phyloP scores from a whole-genome alignment of 1,140 invertebrate species.

The Polypedilum vanderplanki region DNA sequence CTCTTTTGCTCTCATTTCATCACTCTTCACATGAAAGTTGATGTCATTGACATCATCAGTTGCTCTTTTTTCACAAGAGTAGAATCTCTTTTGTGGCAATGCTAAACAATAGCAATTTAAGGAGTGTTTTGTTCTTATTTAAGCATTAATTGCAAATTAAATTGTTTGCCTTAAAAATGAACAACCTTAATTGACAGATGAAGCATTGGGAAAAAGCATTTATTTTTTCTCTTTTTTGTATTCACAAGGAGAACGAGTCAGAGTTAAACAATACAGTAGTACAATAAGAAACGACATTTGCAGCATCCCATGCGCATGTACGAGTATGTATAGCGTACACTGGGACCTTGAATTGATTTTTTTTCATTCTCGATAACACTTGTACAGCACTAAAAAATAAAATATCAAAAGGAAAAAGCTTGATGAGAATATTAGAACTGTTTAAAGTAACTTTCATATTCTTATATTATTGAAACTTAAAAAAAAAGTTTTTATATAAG shows the following conservation, averaged over 20 bases:
- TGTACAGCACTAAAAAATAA: not conserved
- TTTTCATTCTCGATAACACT: constrained; percentile 22
- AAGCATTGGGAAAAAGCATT: not conserved
- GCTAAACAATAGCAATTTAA: too few relatives aligned
- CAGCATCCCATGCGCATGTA: constrained; percentile 18
- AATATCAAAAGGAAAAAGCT: not conserved
- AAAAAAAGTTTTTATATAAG: too few relatives aligned
- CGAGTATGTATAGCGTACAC: not conserved
- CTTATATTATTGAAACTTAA: too few relatives aligned
- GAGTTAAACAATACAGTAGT: not conserved
- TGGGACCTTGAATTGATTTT: constrained; percentile 28
- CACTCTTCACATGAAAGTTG: too few relatives aligned
- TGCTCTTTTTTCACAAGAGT: too few relatives aligned
- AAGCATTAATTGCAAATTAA: not conserved
- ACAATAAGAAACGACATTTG: constrained; percentile 18
- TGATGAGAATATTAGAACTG: too few relatives aligned
- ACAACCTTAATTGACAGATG: not conserved
- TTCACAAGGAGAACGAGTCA: not conserved
- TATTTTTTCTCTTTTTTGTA: not conserved
- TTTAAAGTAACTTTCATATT: too few relatives aligned
- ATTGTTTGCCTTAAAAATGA: not conserved
- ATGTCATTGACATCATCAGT: too few relatives aligned
- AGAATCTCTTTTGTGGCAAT: too few relatives aligned
- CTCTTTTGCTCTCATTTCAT: too few relatives aligned
- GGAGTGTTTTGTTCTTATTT: too few relatives aligned